Evolutionary conservation across 2,113 vertebrate genomes (phyloP).

Genomic region (Lathamus discolor): DNA sequence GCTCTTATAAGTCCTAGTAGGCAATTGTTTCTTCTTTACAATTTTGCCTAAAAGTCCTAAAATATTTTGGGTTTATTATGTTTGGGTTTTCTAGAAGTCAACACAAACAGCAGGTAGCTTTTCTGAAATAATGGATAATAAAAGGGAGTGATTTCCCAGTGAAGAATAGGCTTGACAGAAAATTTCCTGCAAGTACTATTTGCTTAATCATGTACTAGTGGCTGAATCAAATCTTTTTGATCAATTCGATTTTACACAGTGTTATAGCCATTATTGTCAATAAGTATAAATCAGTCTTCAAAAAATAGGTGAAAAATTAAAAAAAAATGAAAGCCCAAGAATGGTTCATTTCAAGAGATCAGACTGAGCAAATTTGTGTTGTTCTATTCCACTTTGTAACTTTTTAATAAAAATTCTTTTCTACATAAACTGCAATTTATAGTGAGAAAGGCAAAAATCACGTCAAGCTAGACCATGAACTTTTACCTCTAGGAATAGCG

Average conservation of each 20-base stretch:
- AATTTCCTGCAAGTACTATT: not conserved
- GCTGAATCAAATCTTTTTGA: not conserved
- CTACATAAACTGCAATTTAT: not conserved
- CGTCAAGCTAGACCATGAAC: rapidly evolving
- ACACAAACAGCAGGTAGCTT: not conserved
- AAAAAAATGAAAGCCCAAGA: not conserved
- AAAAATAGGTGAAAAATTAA: not conserved
- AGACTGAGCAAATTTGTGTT: not conserved
- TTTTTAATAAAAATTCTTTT: not conserved
- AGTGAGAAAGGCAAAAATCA: not conserved
- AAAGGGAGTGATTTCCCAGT: not conserved
- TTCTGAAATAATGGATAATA: not conserved
- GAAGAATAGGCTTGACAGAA: not conserved
- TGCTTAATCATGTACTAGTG: not conserved
- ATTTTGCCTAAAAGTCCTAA: not conserved
- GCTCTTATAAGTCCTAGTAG: not conserved
- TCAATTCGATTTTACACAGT: not conserved
- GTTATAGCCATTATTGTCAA: not conserved
- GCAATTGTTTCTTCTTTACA: not conserved
- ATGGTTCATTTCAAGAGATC: not conserved
- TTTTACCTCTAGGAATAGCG: not conserved
- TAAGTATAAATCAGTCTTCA: not conserved
- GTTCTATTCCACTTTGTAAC: not conserved
- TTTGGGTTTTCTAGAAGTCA: not conserved
- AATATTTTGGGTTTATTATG: not conserved